Evolutionary conservation across 1,140 invertebrate species (phyloP).

Genomic region (Helicoverpa armigera): DNA sequence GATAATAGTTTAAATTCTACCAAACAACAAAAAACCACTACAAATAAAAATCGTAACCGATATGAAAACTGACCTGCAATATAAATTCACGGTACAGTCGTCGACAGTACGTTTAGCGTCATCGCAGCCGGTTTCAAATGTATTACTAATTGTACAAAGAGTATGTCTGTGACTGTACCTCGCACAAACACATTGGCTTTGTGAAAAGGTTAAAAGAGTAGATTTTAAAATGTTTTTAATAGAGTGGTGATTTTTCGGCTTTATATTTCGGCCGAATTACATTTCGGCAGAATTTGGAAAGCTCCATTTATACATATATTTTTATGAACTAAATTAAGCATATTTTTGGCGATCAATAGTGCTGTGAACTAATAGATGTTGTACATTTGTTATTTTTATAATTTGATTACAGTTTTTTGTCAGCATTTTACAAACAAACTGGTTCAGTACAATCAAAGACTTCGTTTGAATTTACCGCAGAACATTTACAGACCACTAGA

Average conservation of each 20-base stretch:
- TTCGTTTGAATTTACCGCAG: not conserved
- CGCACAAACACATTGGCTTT: constrained; percentile 43
- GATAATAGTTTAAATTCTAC: no score
- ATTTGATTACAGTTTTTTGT: no score
- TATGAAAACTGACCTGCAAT: not conserved
- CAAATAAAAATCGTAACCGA: not conserved
- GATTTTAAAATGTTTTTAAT: constrained; percentile 24
- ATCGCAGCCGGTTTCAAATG: constrained; percentile 24
- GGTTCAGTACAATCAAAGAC: no score
- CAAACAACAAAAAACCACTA: not conserved
- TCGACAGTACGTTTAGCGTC: constrained; percentile 11
- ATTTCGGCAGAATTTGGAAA: not conserved
- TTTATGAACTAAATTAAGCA: no score
- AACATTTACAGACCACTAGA: not conserved
- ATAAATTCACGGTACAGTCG: constrained; percentile 21
- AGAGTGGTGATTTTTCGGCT: constrained; percentile 15
- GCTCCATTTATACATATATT: no score
- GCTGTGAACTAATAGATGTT: no score
- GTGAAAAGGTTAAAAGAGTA: constrained; percentile 35
- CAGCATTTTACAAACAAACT: no score
- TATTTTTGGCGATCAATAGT: no score
- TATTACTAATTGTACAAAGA: constrained; percentile 43
- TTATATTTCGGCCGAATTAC: not conserved
- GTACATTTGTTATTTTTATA: no score
- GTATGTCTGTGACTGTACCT: constrained; percentile 16